Conservation (phyloP, 2,888 invertebrate genomes). For the Cylindroiulus punctatus region DNA sequence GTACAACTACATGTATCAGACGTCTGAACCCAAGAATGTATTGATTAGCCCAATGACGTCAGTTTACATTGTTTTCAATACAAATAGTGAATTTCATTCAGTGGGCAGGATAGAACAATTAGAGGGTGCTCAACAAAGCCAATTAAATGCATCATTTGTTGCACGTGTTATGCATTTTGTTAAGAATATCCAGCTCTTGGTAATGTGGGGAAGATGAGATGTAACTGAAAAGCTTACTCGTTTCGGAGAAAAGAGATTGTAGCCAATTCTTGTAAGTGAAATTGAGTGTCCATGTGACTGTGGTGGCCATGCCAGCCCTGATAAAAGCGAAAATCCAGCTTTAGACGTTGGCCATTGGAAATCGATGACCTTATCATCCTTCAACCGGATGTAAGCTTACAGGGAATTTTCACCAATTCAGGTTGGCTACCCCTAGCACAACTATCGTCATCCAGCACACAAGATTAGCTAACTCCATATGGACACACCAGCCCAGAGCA, state of each 20-base stretch:
- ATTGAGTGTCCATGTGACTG: neutral
- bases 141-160: neutral
- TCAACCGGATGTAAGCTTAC: neutral
- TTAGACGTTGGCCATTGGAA: neutral
- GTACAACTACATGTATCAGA: too few species aligned
- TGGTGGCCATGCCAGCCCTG: neutral
- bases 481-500: neutral
- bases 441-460: neutral
- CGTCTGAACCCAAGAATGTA: too few species aligned
- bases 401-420: slow-evolving; percentile 9
- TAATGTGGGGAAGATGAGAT: too few species aligned
- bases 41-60: too few species aligned
- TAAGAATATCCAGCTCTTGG: neutral
- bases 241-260: too few species aligned
- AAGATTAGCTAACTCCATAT: neutral
- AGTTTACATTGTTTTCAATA: too few species aligned
- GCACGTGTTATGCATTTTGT: neutral
- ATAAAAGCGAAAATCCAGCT: neutral
- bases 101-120: too few species aligned
- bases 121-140: neutral
- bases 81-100: too few species aligned
- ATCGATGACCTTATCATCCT: slow-evolving; percentile 18
- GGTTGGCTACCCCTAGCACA: neutral
- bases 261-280: neutral
- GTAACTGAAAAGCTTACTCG: too few species aligned